Evolutionary conservation across 2,888 invertebrate species (phyloP).

Genomic region (Mystacides longicornis): DNA sequence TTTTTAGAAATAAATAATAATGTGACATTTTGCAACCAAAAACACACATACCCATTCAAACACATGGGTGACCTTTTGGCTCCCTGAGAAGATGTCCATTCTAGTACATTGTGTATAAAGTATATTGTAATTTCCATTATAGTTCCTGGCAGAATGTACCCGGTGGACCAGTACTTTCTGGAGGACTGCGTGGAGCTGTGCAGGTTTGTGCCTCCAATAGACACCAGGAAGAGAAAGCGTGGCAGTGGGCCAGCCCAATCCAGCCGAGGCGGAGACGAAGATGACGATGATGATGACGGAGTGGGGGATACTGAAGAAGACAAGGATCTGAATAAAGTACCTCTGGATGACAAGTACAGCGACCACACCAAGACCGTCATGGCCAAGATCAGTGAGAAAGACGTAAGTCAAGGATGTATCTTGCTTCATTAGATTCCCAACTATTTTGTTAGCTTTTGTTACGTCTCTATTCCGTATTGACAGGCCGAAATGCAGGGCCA

Average conservation of each 20-base stretch:
- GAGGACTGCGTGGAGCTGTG: slow-evolving; percentile 90
- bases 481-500: too few relatives aligned
- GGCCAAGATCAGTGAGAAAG: slow-evolving; percentile 78
- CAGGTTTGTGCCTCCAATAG: slow-evolving; percentile 70
- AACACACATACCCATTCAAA: too few relatives aligned
- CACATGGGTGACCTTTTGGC: too few relatives aligned
- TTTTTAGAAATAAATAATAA: too few relatives aligned
- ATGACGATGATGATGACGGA: slow-evolving; percentile 49
- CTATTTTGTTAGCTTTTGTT: too few relatives aligned
- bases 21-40: too few relatives aligned
- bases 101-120: too few relatives aligned
- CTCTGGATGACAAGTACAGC: slow-evolving; percentile 42
- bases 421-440: too few relatives aligned
- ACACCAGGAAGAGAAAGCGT: slow-evolving; percentile 62
- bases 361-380: slow-evolving; percentile 61
- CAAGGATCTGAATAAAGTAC: slow-evolving; percentile 68
- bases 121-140: too few relatives aligned
- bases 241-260: slow-evolving; percentile 43
- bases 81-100: too few relatives aligned
- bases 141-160: slow-evolving; percentile 77
- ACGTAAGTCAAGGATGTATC: too few relatives aligned
- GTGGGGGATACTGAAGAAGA: slow-evolving; percentile 50
- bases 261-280: slow-evolving; percentile 55
- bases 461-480: too few relatives aligned
- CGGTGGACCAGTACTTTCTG: slow-evolving; percentile 85